Base-by-base conservation (phyloP, 2,797 vertebrate species). In the Dromococcyx pavoninus region DNA sequence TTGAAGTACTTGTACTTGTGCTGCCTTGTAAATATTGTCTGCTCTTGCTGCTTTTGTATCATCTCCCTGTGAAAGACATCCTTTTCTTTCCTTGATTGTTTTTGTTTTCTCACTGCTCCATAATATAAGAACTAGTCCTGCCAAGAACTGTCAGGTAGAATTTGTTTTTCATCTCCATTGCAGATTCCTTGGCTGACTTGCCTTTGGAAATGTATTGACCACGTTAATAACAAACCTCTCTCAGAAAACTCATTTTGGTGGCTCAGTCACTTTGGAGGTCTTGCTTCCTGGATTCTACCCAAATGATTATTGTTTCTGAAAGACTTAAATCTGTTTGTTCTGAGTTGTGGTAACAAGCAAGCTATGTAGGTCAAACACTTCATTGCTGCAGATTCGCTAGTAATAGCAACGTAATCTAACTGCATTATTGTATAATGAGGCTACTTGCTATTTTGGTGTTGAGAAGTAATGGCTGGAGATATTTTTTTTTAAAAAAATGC, bases 361-460 rank as follows among this genome's bases (percentile, higher is more conserved):
- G 37, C 62, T 92, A 91, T 86, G 60, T 93, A 96, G 94, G 92
- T 95, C 87, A 91, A 80, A 72, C 37, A 13, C 51, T 94, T 95
- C 25, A 15, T 35, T 95, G 75, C 89, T 92, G 85, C 48, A 72
- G 43, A 88, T 92, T 88, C 56, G 70, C 56, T 73, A 15, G 24
- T 82, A 89, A 78, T 81, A 86, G 65, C 9, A 86, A 65, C 9
- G 22, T 71, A 78, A 88, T 93, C 77, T 86, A 85, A 37, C 82
- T 66, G 67, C 48, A 14, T 83, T 89, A 77, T 74, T 30, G 2
- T 76, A 43, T 79, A 78, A 85, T 58, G 74, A 92, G 57, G 64
- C 62, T 94, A 62, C 65, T 86, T 82, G 46, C 23, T 93, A 5
- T 82, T 91, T 85, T 54, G 19, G 33, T 78, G 23, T 64, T 72